Base-by-base conservation (phyloP, 1,140 invertebrate species). In the Drosophila eugracilis region DNA sequence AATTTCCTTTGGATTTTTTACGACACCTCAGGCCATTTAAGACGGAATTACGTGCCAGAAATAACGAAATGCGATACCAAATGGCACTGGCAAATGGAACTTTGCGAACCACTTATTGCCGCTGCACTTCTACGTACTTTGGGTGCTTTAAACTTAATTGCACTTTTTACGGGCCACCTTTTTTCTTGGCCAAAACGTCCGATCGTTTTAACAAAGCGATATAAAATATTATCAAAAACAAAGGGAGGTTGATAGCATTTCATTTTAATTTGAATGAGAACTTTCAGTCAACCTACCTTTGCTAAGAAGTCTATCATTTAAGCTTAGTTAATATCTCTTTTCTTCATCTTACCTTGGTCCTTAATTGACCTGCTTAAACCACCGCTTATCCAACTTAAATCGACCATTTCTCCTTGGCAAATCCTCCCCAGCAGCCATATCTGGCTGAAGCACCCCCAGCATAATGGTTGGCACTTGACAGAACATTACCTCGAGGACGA, bases 11-110 rank as follows among this genome's bases (percentile, higher is more conserved):
- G 19, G 14, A 26, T 62, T 52, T 66, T 42, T 67, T 53, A 67
- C 37, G 21, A 47, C 60, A 67, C 58, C 63, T 67, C 26, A 22
- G n/a, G 22, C 36, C 67, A 62, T 63, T 63, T 62, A 47, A 60
- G 36, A 45, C 21, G 47, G 19, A 59, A 58, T 63, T 75, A 75
- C 70, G 72, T 74, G 72, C 70, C 59, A 74, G 24, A 73, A 73
- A 74, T 49, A 62, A 63, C 57, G 70, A 49, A 75, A 75, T 75
- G 26, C 50, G 44, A 74, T 55, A 57, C 42, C 12, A 26, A 37
- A 26, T n/a, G n/a, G 37, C 22, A 34, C 21, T 54, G 36, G 37
- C 21, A 22, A 30, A 54, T 24, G 49, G 45, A 52, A 52, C 44
- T 62, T 53, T 34, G 47, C 30, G 30, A 59, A 36, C 47, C 48